Base-by-base conservation (phyloP, 2,797 vertebrate genomes). In the Oryzias sinensis region DNA sequence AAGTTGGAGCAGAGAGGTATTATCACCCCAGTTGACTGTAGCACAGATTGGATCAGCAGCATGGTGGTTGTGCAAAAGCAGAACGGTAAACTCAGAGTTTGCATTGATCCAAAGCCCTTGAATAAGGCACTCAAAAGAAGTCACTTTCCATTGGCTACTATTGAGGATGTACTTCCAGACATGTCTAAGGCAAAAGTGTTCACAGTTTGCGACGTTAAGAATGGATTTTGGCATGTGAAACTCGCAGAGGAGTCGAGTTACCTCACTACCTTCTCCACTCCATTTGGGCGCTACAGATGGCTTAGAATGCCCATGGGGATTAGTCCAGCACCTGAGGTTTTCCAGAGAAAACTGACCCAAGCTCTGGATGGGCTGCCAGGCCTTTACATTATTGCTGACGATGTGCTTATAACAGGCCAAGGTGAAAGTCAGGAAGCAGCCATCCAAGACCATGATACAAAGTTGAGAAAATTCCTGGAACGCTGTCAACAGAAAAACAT, bases 201-300 rank as follows among this genome's bases (percentile, higher is more conserved):
- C 17, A 33, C 53, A 27, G 70, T 80, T 0, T n/a, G n/a, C n/a
- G n/a, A 84, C 1, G 27, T 79, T 0, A 81, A 65, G 11, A 6
- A 22, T 14, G 65, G 65, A 0, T 70, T 78, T n/a, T 81, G 71
- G 70, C 72, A 72, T 42, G 52, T 62, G 2, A 45, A 58, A 15
- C n/a, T 74, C 2, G 57, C 49, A 13, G 61, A 78, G 11, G 27
- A 74, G 67, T 81, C 60, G 1, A 77, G 59, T 8, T 72, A 57
- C 29, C 37, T 77, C 2, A 72, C 59, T 0, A 67, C 49, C 14
- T 72, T 62, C 33, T 25, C 24, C 0, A 64, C 43, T 5, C 54
- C 49, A 5, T 54, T 45, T 5, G 5, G 59, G 2, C 13, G n/a
- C 0, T 42, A 48, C 16, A 15, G 1, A 1, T 58, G 60, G 50